Conservation (phyloP, 2,797 vertebrate species). For the Halcyon leucocephala region DNA sequence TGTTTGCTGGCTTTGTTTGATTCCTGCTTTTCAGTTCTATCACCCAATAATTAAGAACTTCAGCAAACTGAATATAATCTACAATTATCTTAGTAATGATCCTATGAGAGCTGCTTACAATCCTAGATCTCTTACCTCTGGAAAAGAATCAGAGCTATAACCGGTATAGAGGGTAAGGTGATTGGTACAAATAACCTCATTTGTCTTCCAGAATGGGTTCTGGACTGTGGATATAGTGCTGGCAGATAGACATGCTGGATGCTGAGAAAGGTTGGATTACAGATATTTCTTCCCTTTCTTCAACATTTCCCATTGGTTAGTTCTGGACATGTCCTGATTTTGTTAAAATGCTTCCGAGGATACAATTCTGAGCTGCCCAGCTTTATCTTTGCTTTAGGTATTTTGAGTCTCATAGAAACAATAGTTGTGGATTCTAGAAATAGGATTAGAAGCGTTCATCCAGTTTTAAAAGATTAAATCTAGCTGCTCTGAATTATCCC, state of each 20-base stretch:
- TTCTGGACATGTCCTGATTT: not conserved
- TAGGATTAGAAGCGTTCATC: not conserved
- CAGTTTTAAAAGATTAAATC: not conserved
- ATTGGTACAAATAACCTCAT: not conserved
- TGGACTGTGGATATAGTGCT: not conserved
- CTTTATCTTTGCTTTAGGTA: not conserved
- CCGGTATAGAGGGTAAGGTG: not conserved
- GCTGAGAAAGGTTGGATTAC: not conserved
- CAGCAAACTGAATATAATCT: not conserved
- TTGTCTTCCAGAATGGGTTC: not conserved
- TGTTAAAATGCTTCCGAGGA: not conserved
- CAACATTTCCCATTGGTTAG: not conserved
- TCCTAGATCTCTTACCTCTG: not conserved
- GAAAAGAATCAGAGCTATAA: not conserved
- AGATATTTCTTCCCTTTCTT: not conserved
- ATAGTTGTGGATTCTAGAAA: not conserved
- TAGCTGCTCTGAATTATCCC: not conserved
- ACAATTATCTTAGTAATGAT: not conserved
- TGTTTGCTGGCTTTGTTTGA: conserved; percentile 45
- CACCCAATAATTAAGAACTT: not conserved
- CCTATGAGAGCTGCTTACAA: not conserved
- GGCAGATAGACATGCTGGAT: not conserved
- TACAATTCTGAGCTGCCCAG: not conserved
- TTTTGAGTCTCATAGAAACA: not conserved
- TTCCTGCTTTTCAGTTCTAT: not conserved